A percentile compares a stretch with the other conserved stretches of the same genome.
Conservation (phyloP, 2,113 vertebrate species). For the Caloenas nicobarica region DNA sequence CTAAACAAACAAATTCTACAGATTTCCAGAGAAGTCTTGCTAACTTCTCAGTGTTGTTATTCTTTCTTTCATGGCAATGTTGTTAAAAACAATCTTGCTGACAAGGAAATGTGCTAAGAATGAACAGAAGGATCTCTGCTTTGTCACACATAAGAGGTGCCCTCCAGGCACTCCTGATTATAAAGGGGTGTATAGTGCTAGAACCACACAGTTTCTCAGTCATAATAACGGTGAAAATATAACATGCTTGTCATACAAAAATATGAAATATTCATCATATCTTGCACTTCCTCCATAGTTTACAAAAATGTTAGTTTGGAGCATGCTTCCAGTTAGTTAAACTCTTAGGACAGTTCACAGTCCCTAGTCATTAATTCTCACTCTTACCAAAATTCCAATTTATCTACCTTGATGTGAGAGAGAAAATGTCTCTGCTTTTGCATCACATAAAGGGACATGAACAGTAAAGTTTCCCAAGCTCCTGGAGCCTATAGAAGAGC, state of each 20-base stretch:
- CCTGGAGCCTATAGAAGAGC: not conserved
- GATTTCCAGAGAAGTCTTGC: not conserved
- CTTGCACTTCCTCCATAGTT: not conserved
- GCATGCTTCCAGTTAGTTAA: not conserved
- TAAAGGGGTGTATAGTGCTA: not conserved
- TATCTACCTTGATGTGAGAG: not conserved
- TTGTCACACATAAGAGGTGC: not conserved
- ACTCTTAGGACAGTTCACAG: not conserved
- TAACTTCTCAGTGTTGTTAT: not conserved
- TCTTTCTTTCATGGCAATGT: not conserved
- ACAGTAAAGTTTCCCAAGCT: not conserved
- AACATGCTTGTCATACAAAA: not conserved
- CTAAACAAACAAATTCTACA: slow-evolving; percentile 47
- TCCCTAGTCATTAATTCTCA: not conserved
- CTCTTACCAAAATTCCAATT: not conserved
- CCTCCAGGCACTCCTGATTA: not conserved
- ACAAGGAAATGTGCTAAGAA: not conserved
- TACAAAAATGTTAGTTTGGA: not conserved
- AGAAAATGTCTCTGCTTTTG: not conserved
- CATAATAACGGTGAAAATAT: not conserved
- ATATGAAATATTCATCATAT: not conserved
- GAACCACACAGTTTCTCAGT: not conserved
- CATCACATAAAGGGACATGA: rapidly evolving
- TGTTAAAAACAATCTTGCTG: not conserved
- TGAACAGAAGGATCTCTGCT: not conserved